Conservation (phyloP, 1,140 invertebrate genomes). For the Drepana arcuata region DNA sequence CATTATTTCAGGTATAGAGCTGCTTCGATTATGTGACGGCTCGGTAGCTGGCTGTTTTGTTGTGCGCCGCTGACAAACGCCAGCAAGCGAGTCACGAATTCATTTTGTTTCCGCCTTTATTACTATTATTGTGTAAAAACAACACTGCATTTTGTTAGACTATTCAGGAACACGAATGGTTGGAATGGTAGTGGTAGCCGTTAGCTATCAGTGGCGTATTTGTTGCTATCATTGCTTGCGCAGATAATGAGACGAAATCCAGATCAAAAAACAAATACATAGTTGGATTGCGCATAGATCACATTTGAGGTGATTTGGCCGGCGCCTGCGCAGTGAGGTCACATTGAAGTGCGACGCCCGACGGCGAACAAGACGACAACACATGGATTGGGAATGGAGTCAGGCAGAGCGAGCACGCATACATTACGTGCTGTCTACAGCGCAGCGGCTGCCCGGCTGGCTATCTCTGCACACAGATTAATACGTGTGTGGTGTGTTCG, state of each 20-base stretch:
- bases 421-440: conserved; percentile 52
- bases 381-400: conserved; percentile 28
- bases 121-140: no score
- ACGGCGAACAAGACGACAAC: conserved; percentile 22
- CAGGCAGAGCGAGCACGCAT: conserved; percentile 45
- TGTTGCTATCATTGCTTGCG: no score
- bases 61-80: no score
- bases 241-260: no score
- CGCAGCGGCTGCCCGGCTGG: conserved; percentile 9
- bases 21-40: conserved; percentile 32
- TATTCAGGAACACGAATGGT: no score
- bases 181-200: no score
- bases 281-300: conserved; percentile 29
- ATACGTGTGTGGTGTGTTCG: conserved; percentile 32
- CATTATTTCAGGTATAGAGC: conserved; percentile 27
- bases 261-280: no score
- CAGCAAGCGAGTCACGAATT: conserved; percentile 12
- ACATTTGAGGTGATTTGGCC: conserved; percentile 45
- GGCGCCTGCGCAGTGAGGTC: conserved; percentile 49
- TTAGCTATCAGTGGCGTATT: no score
- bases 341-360: conserved; percentile 40
- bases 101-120: no score
- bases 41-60: conserved; percentile 20
- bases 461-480: conserved; percentile 44
- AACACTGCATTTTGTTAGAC: no score